These are phyloP conservation scores for Erythrocercus mccallii DNA, from an alignment of 2,113 vertebrate genomes.

Conservation along the genomic window DNA sequence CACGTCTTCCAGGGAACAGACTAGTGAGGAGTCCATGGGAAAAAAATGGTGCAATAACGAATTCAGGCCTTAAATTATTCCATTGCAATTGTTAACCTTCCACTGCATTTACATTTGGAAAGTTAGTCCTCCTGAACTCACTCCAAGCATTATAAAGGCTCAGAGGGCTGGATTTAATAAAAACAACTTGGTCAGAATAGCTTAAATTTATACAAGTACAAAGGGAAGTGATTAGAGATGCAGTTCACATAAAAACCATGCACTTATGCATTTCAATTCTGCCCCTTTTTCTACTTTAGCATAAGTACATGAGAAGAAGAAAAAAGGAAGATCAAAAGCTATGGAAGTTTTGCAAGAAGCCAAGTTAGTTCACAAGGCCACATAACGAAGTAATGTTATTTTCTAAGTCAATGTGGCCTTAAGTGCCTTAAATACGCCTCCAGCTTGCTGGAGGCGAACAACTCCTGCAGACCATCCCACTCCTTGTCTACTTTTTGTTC, in stretches of 20 bases:
- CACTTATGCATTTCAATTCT: constrained; percentile 50
- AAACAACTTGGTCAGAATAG: constrained; percentile 48
- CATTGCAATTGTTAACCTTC: neutral
- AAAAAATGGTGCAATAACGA: fast-evolving
- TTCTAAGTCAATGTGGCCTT: constrained; percentile 45
- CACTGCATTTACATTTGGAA: constrained; percentile 45
- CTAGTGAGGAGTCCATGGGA: neutral
- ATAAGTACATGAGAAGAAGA: constrained; percentile 27
- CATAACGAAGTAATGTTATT: constrained; percentile 60
- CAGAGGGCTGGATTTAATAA: constrained; percentile 42
- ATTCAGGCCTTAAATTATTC: neutral
- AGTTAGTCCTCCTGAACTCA: constrained; percentile 46
- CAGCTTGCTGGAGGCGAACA: constrained; percentile 43
- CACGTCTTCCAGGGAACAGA: neutral
- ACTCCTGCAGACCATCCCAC: neutral
- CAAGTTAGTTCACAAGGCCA: constrained; percentile 53
- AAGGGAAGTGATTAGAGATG: constrained; percentile 34
- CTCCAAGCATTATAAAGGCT: constrained; percentile 24
- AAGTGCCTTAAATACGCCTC: constrained; percentile 47
- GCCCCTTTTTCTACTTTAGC: constrained; percentile 24
- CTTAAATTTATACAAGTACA: constrained; percentile 47
- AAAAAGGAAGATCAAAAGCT: constrained; percentile 63
- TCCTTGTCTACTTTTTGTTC: neutral
- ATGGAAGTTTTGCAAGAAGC: constrained; percentile 54
- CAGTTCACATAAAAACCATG: constrained; percentile 38